These are phyloP conservation scores for Phymatocera aterrima DNA, from an alignment of 2,888 invertebrate genomes.

Conservation along the genomic window DNA sequence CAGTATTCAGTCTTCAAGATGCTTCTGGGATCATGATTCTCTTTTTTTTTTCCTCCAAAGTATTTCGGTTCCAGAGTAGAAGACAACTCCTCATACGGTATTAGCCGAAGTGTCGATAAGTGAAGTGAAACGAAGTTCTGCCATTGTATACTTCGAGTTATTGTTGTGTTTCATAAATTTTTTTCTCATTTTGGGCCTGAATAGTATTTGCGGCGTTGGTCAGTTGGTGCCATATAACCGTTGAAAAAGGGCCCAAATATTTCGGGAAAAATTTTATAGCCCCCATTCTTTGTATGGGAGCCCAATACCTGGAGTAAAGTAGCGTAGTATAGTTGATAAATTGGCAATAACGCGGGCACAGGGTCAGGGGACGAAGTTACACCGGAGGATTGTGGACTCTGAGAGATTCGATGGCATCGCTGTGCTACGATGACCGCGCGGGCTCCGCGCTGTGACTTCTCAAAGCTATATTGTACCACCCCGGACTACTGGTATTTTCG, in stretches of 20 bases:
- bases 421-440: constrained; percentile 29
- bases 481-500: constrained; percentile 50
- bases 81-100: not conserved
- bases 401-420: constrained; percentile 7
- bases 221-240: not conserved
- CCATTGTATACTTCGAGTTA: not conserved
- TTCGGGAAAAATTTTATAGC: constrained; percentile 39
- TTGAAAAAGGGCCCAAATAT: constrained; percentile 29
- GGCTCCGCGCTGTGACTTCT: constrained; percentile 50
- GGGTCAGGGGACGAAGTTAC: not conserved
- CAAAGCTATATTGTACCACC: constrained; percentile 49
- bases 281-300: constrained; percentile 19
- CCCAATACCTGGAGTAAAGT: constrained; percentile 22
- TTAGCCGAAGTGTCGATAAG: no score
- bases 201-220: not conserved
- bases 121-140: not conserved
- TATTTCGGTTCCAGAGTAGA: not conserved
- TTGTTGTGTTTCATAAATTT: not conserved
- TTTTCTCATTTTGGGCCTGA: not conserved
- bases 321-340: constrained; percentile 53
- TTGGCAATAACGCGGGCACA: constrained; percentile 57
- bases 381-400: not conserved
- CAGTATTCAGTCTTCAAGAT: no score
- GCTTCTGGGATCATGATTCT: no score
- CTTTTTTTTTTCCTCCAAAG: no score